Percentiles rank a stretch among this genome's conserved stretches.
phyloP scores from a whole-genome alignment of 2,113 vertebrate species.

The Myodes glareolus region DNA sequence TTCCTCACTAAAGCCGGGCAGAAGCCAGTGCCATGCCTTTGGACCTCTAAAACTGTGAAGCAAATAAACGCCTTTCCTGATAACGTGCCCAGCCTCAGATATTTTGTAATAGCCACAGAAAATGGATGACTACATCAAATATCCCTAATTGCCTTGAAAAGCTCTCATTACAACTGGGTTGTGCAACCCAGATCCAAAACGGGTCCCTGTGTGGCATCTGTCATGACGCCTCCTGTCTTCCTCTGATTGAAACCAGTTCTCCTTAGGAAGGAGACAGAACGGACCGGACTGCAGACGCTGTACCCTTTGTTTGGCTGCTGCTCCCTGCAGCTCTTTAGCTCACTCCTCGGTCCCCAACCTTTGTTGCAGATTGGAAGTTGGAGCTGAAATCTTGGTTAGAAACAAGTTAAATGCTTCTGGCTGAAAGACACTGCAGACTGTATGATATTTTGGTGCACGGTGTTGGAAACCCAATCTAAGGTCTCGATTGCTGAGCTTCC shows the following conservation, averaged over 20 bases:
- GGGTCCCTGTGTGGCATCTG: neutral
- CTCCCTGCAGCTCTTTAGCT: neutral
- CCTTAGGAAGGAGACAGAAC: neutral
- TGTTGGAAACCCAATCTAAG: neutral
- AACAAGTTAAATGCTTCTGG: neutral
- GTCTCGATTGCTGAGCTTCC: neutral
- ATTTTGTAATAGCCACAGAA: neutral
- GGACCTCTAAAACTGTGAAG: neutral
- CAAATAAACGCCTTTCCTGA: neutral
- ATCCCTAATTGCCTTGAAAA: neutral
- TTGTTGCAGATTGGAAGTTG: neutral
- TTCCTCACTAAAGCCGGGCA: neutral
- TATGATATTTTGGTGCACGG: accelerated
- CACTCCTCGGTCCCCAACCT: neutral
- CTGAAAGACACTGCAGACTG: neutral
- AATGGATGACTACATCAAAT: neutral
- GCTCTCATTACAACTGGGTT: neutral
- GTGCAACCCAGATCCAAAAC: neutral
- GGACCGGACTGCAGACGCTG: neutral
- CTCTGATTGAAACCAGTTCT: neutral
- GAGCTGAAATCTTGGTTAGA: neutral
- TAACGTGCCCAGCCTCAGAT: neutral
- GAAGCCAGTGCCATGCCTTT: neutral
- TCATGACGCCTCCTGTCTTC: neutral
- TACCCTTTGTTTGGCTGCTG: neutral